phyloP scores from a whole-genome alignment of 2,888 invertebrate species.

The Cheilosia vulpina region DNA sequence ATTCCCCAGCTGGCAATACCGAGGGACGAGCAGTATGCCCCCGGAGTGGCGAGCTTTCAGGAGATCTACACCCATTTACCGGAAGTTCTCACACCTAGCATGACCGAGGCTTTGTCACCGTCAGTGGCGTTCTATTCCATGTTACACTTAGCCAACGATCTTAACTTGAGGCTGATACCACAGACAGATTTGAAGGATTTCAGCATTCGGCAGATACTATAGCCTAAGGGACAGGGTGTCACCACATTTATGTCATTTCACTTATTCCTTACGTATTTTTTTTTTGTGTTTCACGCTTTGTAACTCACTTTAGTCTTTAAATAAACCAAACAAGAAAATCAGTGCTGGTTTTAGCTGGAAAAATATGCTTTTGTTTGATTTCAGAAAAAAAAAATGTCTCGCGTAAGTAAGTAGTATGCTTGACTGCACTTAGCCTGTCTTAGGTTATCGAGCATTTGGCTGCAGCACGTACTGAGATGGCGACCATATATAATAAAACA shows the following conservation, averaged over 20 bases:
- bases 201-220: conserved; percentile 80
- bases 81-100: conserved; percentile 85
- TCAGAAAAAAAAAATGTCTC: too few species aligned
- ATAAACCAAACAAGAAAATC: conserved; percentile 39
- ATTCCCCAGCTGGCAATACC: conserved; percentile 77
- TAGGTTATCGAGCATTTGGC: too few species aligned
- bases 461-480: too few species aligned
- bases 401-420: too few species aligned
- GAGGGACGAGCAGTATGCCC: conserved; percentile 80
- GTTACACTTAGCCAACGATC: conserved; percentile 93
- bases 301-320: conserved; percentile 43
- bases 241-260: background rate
- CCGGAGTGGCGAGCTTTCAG: conserved; percentile 85
- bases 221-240: conserved; percentile 6
- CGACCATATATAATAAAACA: too few species aligned
- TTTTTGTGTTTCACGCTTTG: conserved; percentile 22
- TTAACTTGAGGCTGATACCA: conserved; percentile 86
- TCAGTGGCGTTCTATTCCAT: conserved; percentile 92
- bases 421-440: too few species aligned
- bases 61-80: conserved; percentile 86
- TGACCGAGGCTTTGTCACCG: conserved; percentile 89
- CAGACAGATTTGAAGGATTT: conserved; percentile 85
- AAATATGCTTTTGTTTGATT: background rate
- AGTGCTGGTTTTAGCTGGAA: conserved; percentile 41
- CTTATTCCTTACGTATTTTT: background rate